Base-by-base conservation (phyloP, 2,797 vertebrate genomes). In the Sebastes steindachneri region DNA sequence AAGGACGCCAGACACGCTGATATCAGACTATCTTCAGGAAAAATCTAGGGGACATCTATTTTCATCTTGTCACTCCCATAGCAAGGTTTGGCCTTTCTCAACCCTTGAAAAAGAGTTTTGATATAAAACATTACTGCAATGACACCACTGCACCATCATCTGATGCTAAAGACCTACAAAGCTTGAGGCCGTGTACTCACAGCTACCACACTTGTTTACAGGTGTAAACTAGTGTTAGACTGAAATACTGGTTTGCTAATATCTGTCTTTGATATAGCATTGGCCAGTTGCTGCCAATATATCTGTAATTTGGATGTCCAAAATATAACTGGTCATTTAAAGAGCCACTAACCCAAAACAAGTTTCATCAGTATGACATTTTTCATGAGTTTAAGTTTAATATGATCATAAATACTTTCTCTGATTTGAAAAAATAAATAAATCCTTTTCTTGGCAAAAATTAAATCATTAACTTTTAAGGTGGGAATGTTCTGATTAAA, bases 41-140 rank as follows among this genome's bases (percentile, higher is more conserved):
- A 82, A 90, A 89, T 92, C 87, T 92, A 88, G 88, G 89, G 91
- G 91, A 88, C 90, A 85, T 90, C 92, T 94, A 94, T 94, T 95
- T 94, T 83, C 23, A 73, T 88, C 85, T 80, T 67, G 79, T 86
- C 84, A 80, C 76, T 90, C 68, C 82, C 68, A 77, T 55, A 80
- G 85, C 70, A 79, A 77, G 68, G 58, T 77, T 75, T 72, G 79
- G 88, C 80, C 78, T 84, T 79, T 83, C 75, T 75, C 68, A 80
- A 86, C 80, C 80, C 67, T 64, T 57, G 48, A 75, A 83, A 85
- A 68, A 3, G 28, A 73, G 29, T 64, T 74, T 86, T 54, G 54
- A 53, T 28, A 33, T 77, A 35, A 89, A 77, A 70, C 23, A 53
- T 67, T 19, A 19, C 31, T 33, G 65, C 62, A 75, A 10, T 51